Evolutionary conservation across 2,113 vertebrate genomes (phyloP).

Genomic region (Tapirus terrestris): DNA sequence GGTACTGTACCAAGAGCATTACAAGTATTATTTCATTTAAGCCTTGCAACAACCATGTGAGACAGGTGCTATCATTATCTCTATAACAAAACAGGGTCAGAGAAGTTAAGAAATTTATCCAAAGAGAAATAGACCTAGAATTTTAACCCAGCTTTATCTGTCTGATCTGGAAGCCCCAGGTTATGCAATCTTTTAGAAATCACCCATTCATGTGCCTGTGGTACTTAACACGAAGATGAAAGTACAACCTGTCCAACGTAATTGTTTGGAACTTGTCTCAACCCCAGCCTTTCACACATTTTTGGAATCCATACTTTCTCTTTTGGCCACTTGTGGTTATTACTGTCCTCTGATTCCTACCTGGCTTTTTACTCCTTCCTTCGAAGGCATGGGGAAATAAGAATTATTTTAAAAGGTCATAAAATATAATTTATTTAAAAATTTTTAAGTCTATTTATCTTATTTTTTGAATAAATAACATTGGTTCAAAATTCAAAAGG

Average conservation of each 20-base stretch:
- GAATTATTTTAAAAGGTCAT: constrained; percentile 26
- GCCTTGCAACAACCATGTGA: background rate
- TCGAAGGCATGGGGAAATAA: constrained; percentile 20
- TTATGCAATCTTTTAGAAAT: constrained; percentile 37
- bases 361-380: constrained; percentile 41
- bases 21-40: constrained; percentile 38
- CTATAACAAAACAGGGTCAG: constrained; percentile 1
- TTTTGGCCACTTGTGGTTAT: background rate
- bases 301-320: constrained; percentile 3
- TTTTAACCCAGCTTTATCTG: background rate
- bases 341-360: constrained; percentile 22
- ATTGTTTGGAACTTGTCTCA: background rate
- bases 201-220: background rate
- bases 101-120: constrained; percentile 38
- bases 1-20: background rate
- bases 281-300: background rate
- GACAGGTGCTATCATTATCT: background rate
- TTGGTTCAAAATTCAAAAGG: constrained; percentile 53
- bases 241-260: background rate
- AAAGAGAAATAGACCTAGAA: constrained; percentile 29
- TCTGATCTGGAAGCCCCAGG: background rate
- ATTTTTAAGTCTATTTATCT: background rate
- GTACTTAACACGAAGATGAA: background rate
- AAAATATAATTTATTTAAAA: constrained; percentile 16
- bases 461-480: constrained; percentile 30